These are phyloP conservation scores for Garra rufa DNA, from an alignment of 2,113 vertebrate genomes.

Conservation along the genomic window DNA sequence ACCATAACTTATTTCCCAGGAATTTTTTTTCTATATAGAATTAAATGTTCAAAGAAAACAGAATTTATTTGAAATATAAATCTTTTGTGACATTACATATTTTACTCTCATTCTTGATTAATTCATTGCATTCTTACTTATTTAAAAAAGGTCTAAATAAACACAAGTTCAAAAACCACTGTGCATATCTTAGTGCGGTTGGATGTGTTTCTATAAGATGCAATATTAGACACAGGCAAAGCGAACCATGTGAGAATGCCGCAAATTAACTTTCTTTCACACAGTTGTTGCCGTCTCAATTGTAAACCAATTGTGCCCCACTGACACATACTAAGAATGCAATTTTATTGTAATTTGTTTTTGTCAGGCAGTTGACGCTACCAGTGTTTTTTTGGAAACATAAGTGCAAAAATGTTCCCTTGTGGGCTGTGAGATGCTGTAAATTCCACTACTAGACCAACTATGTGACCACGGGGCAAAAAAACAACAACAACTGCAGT, in stretches of 20 bases:
- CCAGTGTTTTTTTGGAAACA: slow-evolving; percentile 1
- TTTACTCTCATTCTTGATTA: background rate
- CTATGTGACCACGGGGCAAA: background rate
- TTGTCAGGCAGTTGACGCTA: background rate
- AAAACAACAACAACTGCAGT: background rate
- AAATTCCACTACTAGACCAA: background rate
- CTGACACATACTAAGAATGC: background rate
- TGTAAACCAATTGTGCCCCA: background rate
- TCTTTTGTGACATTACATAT: background rate
- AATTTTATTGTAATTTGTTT: background rate
- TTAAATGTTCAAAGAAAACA: no score
- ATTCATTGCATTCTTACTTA: background rate
- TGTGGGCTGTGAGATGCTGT: background rate
- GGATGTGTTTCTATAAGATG: background rate
- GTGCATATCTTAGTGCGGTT: background rate
- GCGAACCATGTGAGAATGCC: background rate
- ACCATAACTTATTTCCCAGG: no score
- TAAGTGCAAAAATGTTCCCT: background rate
- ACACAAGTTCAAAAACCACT: background rate
- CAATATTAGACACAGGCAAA: background rate
- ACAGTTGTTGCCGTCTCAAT: background rate
- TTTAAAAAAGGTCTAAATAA: background rate
- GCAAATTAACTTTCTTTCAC: background rate
- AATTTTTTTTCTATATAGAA: no score
- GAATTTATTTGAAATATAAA: background rate